Conservation (phyloP, 2,113 vertebrate species). For the Chaetura pelagica region DNA sequence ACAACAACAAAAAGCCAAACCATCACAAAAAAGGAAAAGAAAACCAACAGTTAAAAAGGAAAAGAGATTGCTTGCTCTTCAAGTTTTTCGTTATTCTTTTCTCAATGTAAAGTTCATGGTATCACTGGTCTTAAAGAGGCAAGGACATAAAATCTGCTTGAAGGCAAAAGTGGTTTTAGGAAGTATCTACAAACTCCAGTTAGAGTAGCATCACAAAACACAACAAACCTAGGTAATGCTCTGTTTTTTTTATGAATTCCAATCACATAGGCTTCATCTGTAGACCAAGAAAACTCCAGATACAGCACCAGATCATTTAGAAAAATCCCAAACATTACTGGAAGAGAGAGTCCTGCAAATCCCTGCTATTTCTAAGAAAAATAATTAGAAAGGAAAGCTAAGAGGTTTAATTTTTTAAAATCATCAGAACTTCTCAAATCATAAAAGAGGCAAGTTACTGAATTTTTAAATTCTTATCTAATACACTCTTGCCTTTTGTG, state of each 20-base stretch:
- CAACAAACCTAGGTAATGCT: background rate
- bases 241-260: background rate
- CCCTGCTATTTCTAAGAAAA: background rate
- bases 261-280: background rate
- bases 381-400: background rate
- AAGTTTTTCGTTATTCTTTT: background rate
- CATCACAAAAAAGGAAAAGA: too few relatives aligned
- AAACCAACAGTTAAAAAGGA: background rate
- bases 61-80: background rate
- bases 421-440: background rate
- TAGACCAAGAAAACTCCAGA: background rate
- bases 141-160: background rate
- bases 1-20: background rate
- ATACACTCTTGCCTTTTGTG: background rate
- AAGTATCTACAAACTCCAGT: background rate
- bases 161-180: background rate
- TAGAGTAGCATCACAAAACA: background rate
- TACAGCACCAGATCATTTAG: background rate
- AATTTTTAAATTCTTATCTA: background rate
- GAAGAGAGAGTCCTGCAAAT: background rate
- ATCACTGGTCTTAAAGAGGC: background rate
- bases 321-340: background rate
- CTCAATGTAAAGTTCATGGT: background rate
- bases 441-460: background rate
- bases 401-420: too few relatives aligned